Conservation (phyloP, 2,888 invertebrate genomes). For the Hemaris fuciformis region DNA sequence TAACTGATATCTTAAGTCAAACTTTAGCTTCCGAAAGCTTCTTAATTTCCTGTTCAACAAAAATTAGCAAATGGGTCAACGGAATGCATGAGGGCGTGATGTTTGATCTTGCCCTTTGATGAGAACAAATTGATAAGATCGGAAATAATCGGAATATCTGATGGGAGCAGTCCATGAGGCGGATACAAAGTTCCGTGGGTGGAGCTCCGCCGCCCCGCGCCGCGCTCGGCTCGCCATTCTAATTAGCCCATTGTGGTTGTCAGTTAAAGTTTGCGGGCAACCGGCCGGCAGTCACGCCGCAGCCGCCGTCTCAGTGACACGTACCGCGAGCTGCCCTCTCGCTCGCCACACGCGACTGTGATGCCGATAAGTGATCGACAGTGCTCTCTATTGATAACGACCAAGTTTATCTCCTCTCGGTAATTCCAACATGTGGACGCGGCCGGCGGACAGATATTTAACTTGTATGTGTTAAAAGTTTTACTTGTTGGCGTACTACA, state of each 20-base stretch:
- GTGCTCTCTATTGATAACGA: constrained; percentile 63
- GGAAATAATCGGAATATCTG: constrained; percentile 57
- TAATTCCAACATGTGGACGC: constrained; percentile 56
- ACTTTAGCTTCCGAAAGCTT: background rate
- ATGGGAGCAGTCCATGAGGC: constrained; percentile 66
- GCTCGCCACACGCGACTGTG: constrained; percentile 59
- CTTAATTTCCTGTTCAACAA: background rate
- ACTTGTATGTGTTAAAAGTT: constrained; percentile 41
- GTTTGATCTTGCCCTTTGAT: constrained; percentile 30
- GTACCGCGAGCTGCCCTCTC: constrained; percentile 38
- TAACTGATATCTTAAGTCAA: background rate
- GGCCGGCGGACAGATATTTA: constrained; percentile 42
- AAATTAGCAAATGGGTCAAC: background rate
- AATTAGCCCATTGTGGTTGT: constrained; percentile 79
- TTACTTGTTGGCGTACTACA: constrained; percentile 61
- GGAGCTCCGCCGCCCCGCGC: constrained; percentile 61
- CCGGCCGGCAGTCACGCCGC: constrained; percentile 73
- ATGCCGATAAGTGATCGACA: constrained; percentile 74
- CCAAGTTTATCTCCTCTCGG: constrained; percentile 44
- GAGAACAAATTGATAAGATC: constrained; percentile 52
- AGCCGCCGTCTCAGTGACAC: constrained; percentile 54
- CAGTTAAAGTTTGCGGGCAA: constrained; percentile 69
- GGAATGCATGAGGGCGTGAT: background rate
- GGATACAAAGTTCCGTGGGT: constrained; percentile 78
- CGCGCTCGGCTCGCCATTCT: constrained; percentile 73